Base-by-base conservation (phyloP, 2,113 vertebrate genomes). In the Oryzias javanicus region DNA sequence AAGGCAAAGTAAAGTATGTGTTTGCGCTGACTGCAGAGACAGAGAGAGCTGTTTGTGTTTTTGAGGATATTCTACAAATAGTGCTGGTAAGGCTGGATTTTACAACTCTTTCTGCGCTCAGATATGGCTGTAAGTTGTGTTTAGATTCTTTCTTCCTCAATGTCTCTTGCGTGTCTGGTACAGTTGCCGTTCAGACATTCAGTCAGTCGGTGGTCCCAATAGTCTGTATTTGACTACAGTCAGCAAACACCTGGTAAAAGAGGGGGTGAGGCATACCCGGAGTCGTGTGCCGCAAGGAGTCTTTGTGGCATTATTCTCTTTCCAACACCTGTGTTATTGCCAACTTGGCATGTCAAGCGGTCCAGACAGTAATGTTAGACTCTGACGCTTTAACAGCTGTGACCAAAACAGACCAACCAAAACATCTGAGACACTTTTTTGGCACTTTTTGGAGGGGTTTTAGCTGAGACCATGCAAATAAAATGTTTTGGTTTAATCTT, bases 161-260 rank as follows among this genome's bases (percentile, higher is more conserved):
- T 52, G 48, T 59, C 8, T 47, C 40, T 20, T 51, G 13, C 12
- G 42, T 51, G 58, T 62, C 51, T 60, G 51, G 62, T 29, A 47
- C 20, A 7, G 45, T 24, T 61, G 5, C 52, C 7, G 47, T 67
- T 46, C 60, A 82, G 79, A 86, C 72, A 35, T 19, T 45, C 42
- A 25, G 57, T 82, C 79, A 87, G 48, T 86, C 83, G 85, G 41
- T 57, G 59, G 68, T 55, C 40, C 49, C 29, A 59, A 70, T 15
- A 59, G 55, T 17, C 44, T 64, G 62, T 60, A 70, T 64, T 14
- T 56, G 50, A 61, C 65, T 74, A 59, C 15, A 76, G 62, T 66
- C 67, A 72, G 52, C 14, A 42, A 81, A 64, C 80, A 88, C 80
- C 86, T 88, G 83, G 75, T 41, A 29, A 76, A 24, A 40, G 40